Evolutionary conservation across 2,888 invertebrate genomes (phyloP).

Genomic region (Metacarcinus magister): DNA sequence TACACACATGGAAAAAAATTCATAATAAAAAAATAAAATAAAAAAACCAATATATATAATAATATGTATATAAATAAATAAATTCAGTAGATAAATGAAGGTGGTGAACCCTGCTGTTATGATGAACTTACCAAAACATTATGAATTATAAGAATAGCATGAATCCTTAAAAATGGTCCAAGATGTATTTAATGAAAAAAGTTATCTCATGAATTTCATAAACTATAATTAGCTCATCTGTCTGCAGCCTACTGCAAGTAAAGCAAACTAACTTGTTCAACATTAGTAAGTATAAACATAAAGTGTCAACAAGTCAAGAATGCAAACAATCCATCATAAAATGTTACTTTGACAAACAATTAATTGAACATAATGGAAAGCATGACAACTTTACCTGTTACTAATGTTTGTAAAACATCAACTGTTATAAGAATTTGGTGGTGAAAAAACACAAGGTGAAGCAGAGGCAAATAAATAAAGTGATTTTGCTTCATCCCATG

Average conservation of each 20-base stretch:
- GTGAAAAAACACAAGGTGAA: too few relatives aligned
- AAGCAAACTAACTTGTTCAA: background rate
- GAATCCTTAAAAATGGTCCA: background rate
- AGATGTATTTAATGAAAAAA: background rate
- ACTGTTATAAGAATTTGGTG: too few relatives aligned
- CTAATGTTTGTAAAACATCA: background rate
- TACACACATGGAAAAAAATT: too few relatives aligned
- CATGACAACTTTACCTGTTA: background rate
- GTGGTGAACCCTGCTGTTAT: background rate
- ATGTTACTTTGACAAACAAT: background rate
- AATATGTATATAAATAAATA: too few relatives aligned
- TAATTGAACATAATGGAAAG: background rate
- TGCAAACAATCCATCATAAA: background rate
- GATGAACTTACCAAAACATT: background rate
- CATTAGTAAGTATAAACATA: background rate
- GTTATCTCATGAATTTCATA: background rate
- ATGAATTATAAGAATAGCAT: background rate
- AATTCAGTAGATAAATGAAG: too few relatives aligned
- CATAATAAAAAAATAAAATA: background rate
- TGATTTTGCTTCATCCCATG: too few relatives aligned
- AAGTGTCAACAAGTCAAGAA: background rate
- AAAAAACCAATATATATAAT: too few relatives aligned
- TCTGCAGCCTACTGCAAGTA: background rate
- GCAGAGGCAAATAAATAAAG: too few relatives aligned
- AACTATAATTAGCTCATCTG: background rate